Conservation (phyloP, 2,888 invertebrate species). For the Anagyrus pseudococci region DNA sequence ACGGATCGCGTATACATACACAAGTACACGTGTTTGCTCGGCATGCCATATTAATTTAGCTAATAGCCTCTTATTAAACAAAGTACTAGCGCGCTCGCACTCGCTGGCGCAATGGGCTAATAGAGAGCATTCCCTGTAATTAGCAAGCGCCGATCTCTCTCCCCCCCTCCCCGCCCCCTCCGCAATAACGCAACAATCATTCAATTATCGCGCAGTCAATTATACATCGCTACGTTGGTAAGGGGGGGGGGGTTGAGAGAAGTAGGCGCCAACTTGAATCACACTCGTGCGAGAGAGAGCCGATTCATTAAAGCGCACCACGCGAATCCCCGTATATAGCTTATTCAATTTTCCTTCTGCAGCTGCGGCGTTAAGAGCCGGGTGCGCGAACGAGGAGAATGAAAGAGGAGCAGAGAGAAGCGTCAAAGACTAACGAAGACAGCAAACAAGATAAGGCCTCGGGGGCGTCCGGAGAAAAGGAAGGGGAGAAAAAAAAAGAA, state of each 20-base stretch:
- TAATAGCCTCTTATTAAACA: not conserved
- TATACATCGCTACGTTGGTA: not conserved
- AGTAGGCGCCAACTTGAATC: no score
- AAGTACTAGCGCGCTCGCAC: not conserved
- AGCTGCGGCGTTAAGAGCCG: not conserved
- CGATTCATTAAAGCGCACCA: not conserved
- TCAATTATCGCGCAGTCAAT: not conserved
- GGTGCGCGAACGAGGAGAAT: no score
- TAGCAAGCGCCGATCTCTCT: no score
- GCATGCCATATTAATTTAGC: not conserved
- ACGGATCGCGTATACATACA: not conserved
- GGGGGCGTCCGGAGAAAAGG: not conserved
- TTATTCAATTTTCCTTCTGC: not conserved
- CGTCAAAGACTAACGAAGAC: slow-evolving; percentile 12
- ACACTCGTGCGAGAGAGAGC: no score
- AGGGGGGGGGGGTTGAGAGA: not conserved
- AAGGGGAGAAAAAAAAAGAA: not conserved
- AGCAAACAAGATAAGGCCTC: slow-evolving; percentile 30
- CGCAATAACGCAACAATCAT: not conserved
- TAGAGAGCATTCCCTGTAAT: no score
- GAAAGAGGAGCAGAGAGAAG: not conserved
- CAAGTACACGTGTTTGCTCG: not conserved
- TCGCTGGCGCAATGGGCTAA: not conserved
- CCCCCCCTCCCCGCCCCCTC: no score
- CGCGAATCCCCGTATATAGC: not conserved